Base-by-base conservation (phyloP, 2,888 invertebrate genomes). In the Spodoptera littoralis region DNA sequence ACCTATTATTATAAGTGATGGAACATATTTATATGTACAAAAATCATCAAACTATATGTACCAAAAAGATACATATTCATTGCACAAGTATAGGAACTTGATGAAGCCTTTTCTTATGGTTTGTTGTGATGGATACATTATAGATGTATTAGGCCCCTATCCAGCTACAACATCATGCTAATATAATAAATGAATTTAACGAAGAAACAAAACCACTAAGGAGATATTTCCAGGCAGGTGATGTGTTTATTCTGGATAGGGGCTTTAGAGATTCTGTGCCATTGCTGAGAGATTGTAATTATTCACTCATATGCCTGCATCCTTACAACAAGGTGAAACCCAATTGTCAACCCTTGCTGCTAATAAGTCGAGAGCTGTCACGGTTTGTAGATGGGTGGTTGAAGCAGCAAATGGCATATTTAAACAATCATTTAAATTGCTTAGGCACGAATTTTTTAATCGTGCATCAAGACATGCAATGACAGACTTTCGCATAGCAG, bases 231-330 rank as follows among this genome's bases (percentile, higher is more conserved):
- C 47, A 65, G 43, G 0, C 43, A 1, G 61, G 53, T 3, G 63
- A 63, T 54, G 58, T 51, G 1, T 63, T 63, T 13, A 58, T 64
- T n/a, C 47, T 63, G 9, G 58, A 63, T 22, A 58, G 53, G 27
- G 60, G 55, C 4, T 60, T 60, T n/a, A 54, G 55, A 13, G 27
- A 60, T 3, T 60, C 55, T 6, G 46, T 60, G 0, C 0, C 6
- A 5, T 18, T 59, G 13, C 41, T 60, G 27, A 8, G 12, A 1
- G 22, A 0, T 46, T 60, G 46, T 55, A 27, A 41, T 6, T 60
- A 47, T 11, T 0, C 27, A 41, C 3, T 1, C 60, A 54, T 42
- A 22, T 55, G 3, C 46, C 60, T 1, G 41, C 46, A 24, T 54
- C 46, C 3, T 41, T n/a, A 1, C 13, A 60, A 30, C 41, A 55